Evolutionary conservation across 2,113 vertebrate genomes (phyloP).

Genomic region (Sorex araneus): DNA sequence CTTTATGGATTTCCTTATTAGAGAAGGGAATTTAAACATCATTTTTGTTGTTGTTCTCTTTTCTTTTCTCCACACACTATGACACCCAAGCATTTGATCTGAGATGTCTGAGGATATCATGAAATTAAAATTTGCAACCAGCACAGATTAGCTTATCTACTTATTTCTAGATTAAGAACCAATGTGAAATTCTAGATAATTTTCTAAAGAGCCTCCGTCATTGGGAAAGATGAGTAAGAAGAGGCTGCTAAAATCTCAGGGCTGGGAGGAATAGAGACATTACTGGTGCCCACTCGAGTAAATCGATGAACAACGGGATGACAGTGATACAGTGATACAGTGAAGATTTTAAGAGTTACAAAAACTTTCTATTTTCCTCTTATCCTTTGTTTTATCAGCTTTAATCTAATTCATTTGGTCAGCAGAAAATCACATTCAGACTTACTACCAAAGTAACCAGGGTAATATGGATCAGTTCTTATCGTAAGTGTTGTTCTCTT

Average conservation of each 20-base stretch:
- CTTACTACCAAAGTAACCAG: not conserved
- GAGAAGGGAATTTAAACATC: slow-evolving; percentile 38
- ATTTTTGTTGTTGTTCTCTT: not conserved
- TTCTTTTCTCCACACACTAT: not conserved
- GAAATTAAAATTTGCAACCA: slow-evolving; percentile 73
- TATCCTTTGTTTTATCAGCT: not conserved
- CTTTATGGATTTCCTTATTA: not conserved
- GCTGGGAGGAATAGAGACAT: no score
- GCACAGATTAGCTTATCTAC: slow-evolving; percentile 58
- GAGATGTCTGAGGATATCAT: slow-evolving; percentile 52
- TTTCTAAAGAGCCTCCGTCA: no score
- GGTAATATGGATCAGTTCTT: not conserved
- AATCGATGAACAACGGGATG: no score
- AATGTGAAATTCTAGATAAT: slow-evolving; percentile 70
- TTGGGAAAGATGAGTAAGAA: no score
- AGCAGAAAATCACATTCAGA: not conserved
- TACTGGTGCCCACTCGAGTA: no score
- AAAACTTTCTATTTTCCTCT: not conserved
- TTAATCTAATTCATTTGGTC: not conserved
- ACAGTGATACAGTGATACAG: no score
- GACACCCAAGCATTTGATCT: slow-evolving; percentile 59
- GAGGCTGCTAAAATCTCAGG: no score
- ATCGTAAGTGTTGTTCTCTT: not conserved
- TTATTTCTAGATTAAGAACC: slow-evolving; percentile 60
- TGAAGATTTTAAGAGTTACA: slow-evolving; percentile 41